Evolutionary conservation across 2,113 vertebrate genomes (phyloP), one percentile per base, ranked within the genome.

Genomic region (Scopus umbretta): DNA sequence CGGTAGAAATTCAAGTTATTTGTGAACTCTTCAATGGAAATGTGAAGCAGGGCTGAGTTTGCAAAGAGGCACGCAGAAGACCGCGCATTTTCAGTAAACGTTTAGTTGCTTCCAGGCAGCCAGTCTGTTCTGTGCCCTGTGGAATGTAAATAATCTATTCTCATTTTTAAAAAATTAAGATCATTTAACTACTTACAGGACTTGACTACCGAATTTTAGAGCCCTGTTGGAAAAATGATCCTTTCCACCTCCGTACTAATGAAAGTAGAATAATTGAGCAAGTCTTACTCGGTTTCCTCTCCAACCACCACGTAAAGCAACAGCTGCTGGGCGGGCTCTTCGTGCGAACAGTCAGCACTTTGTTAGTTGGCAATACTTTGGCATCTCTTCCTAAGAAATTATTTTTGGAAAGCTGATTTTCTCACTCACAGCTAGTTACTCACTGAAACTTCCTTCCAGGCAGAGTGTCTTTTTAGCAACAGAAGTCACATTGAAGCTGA

Each of bases 61-160:
- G 55, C 75, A 34, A 2, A 83, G n/a, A 71, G 80, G 62, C 75
- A 42, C 2, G 9, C 8, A 2, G 5, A 6, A 53, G 30, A 23
- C 52, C 12, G 1, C 29, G 11, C 4, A 14, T 74, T 58, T 70
- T 50, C 70, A 43, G 66, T 45, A 40, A 70, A 78, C 5, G 1
- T 59, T 49, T 8, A 13, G 26, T 38, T 83, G 80, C 66, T 59
- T 65, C 92, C 90, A 68, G 80, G 63, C 85, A 81, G 81, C 76
- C 52, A 11, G 43, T 78, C 81, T 78, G 71, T 45, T 89, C 75
- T 61, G n/a, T 42, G 94, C 85, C 83, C 96, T 32, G 50, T 59
- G 86, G 78, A 83, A 34, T 93, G 97, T 96, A 97, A 96, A 98
- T 90, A 92, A 34, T 80, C 92, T 96, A 93, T 90, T n/a, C 81